Percentiles rank a stretch among this genome's conserved stretches.
Evolutionary conservation across 2,888 invertebrate genomes (phyloP).

Genomic region (Drosophila melanosoma): DNA sequence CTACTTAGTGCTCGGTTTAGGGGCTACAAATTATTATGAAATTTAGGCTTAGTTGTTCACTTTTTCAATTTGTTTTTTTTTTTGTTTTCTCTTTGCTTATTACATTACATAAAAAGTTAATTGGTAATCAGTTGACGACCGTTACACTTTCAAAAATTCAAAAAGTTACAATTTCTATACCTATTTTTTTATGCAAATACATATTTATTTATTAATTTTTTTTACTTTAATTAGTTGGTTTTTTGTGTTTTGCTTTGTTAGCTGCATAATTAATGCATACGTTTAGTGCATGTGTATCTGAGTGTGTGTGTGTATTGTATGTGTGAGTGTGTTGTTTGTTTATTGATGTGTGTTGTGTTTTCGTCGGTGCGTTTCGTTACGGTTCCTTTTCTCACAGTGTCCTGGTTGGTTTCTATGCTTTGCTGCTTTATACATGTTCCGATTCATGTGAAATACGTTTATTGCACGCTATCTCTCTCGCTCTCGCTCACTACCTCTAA

Average conservation of each 20-base stretch:
- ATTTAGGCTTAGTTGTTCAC: conserved; percentile 73
- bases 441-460: conserved; percentile 38
- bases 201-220: conserved; percentile 35
- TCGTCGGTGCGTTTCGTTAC: conserved; percentile 52
- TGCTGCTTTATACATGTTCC: conserved; percentile 30
- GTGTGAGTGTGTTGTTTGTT: conserved; percentile 5
- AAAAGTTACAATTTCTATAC: conserved; percentile 54
- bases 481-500: background rate
- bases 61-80: conserved; percentile 36
- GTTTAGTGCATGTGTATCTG: conserved; percentile 26
- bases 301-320: conserved; percentile 26
- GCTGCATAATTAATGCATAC: conserved; percentile 45
- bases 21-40: conserved; percentile 72
- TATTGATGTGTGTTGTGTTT: conserved; percentile 27
- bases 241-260: conserved; percentile 21
- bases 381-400: conserved; percentile 42
- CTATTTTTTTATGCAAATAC: conserved; percentile 60
- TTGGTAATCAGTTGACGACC: conserved; percentile 26
- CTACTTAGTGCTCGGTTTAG: conserved; percentile 77
- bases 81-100: conserved; percentile 30
- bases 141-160: conserved; percentile 45
- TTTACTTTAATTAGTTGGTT: background rate
- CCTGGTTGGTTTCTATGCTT: conserved; percentile 30
- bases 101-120: conserved; percentile 60
- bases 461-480: conserved; percentile 43